A percentile compares a stretch with the other conserved stretches of the same genome.
Evolutionary conservation across 1,140 invertebrate species (phyloP).

Genomic region (Andricus grossulariae): DNA sequence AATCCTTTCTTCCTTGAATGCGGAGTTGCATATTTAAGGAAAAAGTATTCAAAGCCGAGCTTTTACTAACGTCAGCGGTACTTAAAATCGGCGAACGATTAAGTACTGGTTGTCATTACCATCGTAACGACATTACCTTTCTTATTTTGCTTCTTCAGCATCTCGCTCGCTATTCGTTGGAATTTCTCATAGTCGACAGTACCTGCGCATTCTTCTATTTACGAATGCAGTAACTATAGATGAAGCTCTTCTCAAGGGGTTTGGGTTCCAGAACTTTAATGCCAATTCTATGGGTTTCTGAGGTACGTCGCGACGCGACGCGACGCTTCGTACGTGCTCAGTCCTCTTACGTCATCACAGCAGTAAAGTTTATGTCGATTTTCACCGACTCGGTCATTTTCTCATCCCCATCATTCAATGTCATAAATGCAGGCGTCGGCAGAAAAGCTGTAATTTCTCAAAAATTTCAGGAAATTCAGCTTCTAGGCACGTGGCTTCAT

Average conservation of each 20-base stretch:
- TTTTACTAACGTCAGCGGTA: constrained; percentile 10
- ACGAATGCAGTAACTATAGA: constrained; percentile 20
- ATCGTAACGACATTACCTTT: constrained; percentile 25
- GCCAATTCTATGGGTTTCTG: constrained; percentile 20
- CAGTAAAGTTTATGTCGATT: not conserved
- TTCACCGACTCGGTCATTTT: not conserved
- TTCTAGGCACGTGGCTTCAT: too few relatives aligned
- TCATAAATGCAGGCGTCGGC: not conserved
- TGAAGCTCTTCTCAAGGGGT: constrained; percentile 5
- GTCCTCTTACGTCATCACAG: not conserved
- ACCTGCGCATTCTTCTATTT: constrained; percentile 16
- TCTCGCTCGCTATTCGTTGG: not conserved
- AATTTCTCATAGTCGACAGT: not conserved
- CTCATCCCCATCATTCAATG: constrained; percentile 9
- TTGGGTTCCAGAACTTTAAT: not conserved
- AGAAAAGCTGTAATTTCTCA: not conserved
- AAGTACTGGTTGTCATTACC: constrained; percentile 18
- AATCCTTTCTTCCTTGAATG: not conserved
- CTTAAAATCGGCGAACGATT: constrained; percentile 19
- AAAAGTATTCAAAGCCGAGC: not conserved
- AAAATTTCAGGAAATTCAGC: not conserved
- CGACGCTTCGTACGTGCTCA: constrained; percentile 4
- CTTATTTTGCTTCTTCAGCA: constrained; percentile 20
- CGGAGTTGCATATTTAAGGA: not conserved
- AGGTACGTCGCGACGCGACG: constrained; percentile 6